Base-by-base conservation (phyloP, 2,113 vertebrate species). In the Mobula hypostoma region DNA sequence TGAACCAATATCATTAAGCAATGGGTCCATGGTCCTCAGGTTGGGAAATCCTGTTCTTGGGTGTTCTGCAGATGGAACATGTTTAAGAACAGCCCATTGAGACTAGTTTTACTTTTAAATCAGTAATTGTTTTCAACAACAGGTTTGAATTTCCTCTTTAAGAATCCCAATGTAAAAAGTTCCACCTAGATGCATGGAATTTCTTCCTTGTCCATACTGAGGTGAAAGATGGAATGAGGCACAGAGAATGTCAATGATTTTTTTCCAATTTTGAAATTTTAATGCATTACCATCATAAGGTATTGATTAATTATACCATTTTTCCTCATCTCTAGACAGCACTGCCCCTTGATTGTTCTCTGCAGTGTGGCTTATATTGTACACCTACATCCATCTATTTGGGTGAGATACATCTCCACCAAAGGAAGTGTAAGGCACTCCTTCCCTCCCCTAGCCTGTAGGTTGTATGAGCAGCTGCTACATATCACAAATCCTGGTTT, bases 231-330 rank as follows among this genome's bases (percentile, higher is more conserved):
- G 15, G 19, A 91, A 70, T 40, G 17, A 91, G 88, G 88, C 66
- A 36, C 17, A 70, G 14, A 91, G 88, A 91, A 70, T 91, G 58
- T 91, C 29, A 91, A 91, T 92, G 21, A 63, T 36, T 72, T 72
- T 36, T 40, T 36, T 40, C 7, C 66, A 70, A 72, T 24, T 63
- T n/a, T 92, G 88, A 70, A 19, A 92, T 40, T 40, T 92, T 70
- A 91, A 68, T 70, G 6, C 27, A 92, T 40, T 92, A 5, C 56
- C 36, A 36, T 70, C 11, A 19, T n/a, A 56, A 36, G 66, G 21
- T 48, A 21, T 12, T 14, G 83, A 63, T 61, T 91, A 70, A 90
- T 66, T 66, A 11, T 19, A 24, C 6, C 40, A 36, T 11, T 40
- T 32, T 83, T 58, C 8, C 21, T 83, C 9, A 87, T 24, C 9